Evolutionary conservation across 2,113 vertebrate genomes (phyloP).

Genomic region (Cyprinodon tularosa): DNA sequence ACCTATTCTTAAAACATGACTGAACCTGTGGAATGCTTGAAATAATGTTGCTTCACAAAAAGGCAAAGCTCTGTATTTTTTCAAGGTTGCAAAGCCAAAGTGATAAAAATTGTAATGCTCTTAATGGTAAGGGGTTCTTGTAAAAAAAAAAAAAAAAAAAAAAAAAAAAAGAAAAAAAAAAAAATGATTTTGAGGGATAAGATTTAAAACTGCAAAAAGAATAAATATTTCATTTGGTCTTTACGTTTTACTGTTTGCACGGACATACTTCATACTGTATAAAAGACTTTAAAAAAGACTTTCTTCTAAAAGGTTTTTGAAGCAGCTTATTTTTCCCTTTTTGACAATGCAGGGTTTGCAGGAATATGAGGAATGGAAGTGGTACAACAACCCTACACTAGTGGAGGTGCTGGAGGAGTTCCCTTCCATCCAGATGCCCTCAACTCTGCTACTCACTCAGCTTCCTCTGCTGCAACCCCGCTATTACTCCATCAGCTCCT

Average conservation of each 20-base stretch:
- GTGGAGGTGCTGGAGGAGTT: constrained; percentile 97
- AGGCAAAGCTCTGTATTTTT: neutral
- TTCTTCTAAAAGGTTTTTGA: neutral
- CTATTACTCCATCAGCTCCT: constrained; percentile 99
- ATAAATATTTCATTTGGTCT: too few relatives aligned
- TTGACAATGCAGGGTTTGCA: constrained; percentile 86
- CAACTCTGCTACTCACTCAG: constrained; percentile 93
- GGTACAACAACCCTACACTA: constrained; percentile 93
- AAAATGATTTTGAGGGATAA: too few relatives aligned
- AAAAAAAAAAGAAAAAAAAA: too few relatives aligned
- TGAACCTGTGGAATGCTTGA: neutral
- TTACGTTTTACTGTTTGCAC: too few relatives aligned
- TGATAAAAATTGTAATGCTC: too few relatives aligned
- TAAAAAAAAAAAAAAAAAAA: too few relatives aligned
- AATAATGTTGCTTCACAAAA: neutral
- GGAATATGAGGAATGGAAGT: constrained; percentile 98
- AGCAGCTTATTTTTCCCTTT: neutral
- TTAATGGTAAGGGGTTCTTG: too few relatives aligned
- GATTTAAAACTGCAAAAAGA: too few relatives aligned
- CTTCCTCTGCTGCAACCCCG: constrained; percentile 93
- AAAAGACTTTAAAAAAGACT: too few relatives aligned
- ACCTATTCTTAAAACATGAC: neutral
- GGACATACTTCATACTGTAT: too few relatives aligned
- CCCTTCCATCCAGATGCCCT: constrained; percentile 92
- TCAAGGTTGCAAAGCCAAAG: constrained; percentile 14